phyloP scores from a whole-genome alignment of 1,140 invertebrate genomes.

The Latrodectus geometricus region DNA sequence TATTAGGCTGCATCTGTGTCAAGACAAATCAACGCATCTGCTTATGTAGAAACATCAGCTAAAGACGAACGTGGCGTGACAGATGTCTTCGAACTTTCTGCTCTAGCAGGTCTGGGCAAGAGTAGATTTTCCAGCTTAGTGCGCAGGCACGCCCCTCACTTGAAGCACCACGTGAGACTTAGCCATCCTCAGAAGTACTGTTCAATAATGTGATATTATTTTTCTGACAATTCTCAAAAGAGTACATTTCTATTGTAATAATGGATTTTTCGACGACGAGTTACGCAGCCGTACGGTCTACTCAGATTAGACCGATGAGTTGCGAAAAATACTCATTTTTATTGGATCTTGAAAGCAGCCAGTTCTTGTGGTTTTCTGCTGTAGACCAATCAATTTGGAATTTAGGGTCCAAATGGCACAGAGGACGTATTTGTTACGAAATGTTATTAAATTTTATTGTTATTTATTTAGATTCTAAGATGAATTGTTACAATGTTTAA shows the following conservation, averaged over 20 bases:
- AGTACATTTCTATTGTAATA: background rate
- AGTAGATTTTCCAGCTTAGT: conserved; percentile 45
- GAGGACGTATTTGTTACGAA: no score
- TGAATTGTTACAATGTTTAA: no score
- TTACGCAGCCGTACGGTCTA: conserved; percentile 40
- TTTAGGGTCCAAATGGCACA: no score
- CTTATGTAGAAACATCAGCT: conserved; percentile 77
- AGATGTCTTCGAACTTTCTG: conserved; percentile 77
- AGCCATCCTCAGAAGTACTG: conserved; percentile 13
- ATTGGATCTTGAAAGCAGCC: background rate
- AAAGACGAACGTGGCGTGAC: conserved; percentile 74
- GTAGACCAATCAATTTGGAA: no score
- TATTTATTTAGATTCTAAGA: no score
- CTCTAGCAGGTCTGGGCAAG: conserved; percentile 73
- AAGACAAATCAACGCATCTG: conserved; percentile 75
- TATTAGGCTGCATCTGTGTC: conserved; percentile 72
- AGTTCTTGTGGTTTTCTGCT: background rate
- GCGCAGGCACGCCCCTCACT: conserved; percentile 40
- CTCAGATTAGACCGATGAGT: conserved; percentile 44
- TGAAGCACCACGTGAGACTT: conserved; percentile 23
- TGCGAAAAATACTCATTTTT: background rate
- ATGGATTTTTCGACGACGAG: background rate
- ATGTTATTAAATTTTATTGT: no score
- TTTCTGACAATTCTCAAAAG: background rate
- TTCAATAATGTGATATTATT: conserved; percentile 20